Conservation (phyloP, 2,888 invertebrate species). For the Drosophila diplacantha region DNA sequence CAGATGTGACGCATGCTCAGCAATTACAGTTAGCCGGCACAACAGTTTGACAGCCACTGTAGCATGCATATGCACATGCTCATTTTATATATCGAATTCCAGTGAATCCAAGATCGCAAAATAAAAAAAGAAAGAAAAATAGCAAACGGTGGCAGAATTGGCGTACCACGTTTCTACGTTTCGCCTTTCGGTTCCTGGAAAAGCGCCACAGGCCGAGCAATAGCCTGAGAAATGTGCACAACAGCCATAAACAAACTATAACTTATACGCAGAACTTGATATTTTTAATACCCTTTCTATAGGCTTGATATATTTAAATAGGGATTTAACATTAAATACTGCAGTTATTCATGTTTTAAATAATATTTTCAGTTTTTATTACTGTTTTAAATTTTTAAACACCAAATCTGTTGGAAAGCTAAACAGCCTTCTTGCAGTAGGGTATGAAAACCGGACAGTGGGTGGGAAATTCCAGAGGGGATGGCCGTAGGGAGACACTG, state of each 20-base stretch:
- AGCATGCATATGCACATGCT: background rate
- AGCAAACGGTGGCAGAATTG: slow-evolving; percentile 37
- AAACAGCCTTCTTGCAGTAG: background rate
- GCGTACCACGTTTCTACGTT: slow-evolving; percentile 17
- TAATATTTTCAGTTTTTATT: background rate
- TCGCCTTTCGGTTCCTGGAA: slow-evolving; percentile 36
- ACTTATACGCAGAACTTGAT: background rate
- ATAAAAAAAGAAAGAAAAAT: slow-evolving; percentile 15
- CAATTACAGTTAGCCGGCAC: slow-evolving; percentile 33
- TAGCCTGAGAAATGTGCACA: slow-evolving; percentile 18
- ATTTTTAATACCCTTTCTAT: background rate
- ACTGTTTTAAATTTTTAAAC: background rate
- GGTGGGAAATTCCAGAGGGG: background rate
- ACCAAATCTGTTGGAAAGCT: background rate
- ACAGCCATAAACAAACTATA: slow-evolving; percentile 1
- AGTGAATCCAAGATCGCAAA: slow-evolving; percentile 14
- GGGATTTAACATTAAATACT: background rate
- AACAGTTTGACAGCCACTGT: slow-evolving; percentile 16
- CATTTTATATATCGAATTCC: slow-evolving; percentile 20
- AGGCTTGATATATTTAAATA: background rate
- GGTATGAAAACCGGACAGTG: slow-evolving; percentile 8
- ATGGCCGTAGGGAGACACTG: background rate
- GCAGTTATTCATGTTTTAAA: background rate
- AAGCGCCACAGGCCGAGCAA: slow-evolving; percentile 24
- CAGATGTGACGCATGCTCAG: slow-evolving; percentile 42